Evolutionary conservation across 2,888 invertebrate species (phyloP).

Genomic region (Cataglyphis rosenhaueri): DNA sequence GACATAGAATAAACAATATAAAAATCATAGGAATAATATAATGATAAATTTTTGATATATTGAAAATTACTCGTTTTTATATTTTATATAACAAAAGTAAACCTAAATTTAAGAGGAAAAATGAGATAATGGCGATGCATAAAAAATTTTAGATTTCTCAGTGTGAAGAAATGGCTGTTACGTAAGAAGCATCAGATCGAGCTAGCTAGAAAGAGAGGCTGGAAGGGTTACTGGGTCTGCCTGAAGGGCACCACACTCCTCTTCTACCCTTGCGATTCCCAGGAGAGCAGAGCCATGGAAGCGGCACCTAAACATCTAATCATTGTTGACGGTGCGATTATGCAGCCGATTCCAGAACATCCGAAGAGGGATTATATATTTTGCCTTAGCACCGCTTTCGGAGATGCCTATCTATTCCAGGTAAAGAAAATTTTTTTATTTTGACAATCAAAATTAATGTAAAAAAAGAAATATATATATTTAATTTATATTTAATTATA

Average conservation of each 20-base stretch:
- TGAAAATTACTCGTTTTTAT: background rate
- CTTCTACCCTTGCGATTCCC: slow-evolving; percentile 97
- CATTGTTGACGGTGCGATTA: slow-evolving; percentile 98
- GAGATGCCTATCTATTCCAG: slow-evolving; percentile 99
- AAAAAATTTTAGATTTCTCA: slow-evolving; percentile 91
- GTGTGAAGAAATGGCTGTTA: slow-evolving; percentile 99
- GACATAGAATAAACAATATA: background rate
- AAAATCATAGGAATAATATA: background rate
- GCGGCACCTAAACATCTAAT: slow-evolving; percentile 98
- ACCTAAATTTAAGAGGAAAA: background rate
- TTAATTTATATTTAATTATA: background rate
- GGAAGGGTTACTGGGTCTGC: slow-evolving; percentile 99
- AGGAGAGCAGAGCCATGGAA: slow-evolving; percentile 95
- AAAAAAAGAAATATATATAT: background rate
- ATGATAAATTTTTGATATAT: background rate
- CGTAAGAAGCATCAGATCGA: slow-evolving; percentile 98
- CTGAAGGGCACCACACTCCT: slow-evolving; percentile 98
- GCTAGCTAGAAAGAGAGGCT: slow-evolving; percentile 97
- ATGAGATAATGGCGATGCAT: background rate
- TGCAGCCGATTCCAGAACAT: slow-evolving; percentile 99
- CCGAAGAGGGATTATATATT: slow-evolving; percentile 99
- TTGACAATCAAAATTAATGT: background rate
- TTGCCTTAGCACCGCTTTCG: slow-evolving; percentile 98
- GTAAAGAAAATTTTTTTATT: slow-evolving; percentile 85
- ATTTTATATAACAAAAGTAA: background rate